phyloP scores from a whole-genome alignment of 2,113 vertebrate species.

The Tachuris rubrigastra region DNA sequence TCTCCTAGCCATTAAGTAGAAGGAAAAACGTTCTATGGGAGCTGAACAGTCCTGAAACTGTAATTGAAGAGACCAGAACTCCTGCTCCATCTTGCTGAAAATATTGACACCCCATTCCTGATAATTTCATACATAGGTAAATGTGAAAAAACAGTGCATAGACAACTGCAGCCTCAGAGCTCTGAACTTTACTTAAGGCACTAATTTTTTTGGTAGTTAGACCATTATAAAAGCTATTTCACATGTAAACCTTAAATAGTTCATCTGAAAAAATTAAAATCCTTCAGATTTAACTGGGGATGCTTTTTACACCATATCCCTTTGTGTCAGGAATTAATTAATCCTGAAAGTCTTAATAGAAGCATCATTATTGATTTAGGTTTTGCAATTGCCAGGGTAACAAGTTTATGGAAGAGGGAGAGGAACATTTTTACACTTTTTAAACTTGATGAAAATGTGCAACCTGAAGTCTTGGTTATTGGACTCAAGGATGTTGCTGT shows the following conservation, averaged over 20 bases:
- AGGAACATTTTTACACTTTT: background rate
- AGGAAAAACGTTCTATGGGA: background rate
- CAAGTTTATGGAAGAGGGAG: background rate
- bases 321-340: background rate
- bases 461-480: background rate
- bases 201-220: background rate
- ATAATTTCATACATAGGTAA: background rate
- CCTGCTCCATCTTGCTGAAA: background rate
- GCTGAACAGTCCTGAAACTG: background rate
- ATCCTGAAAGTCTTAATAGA: background rate
- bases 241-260: background rate
- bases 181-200: background rate
- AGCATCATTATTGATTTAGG: background rate
- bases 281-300: background rate
- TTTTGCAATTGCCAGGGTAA: background rate
- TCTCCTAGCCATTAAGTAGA: background rate
- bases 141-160: background rate
- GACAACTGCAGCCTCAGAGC: background rate
- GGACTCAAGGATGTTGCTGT: background rate
- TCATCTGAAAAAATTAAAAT: background rate
- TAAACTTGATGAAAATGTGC: background rate
- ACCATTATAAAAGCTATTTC: background rate
- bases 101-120: fast-evolving
- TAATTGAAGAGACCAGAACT: background rate
- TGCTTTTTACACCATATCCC: background rate